Evolutionary conservation across 2,888 invertebrate genomes (phyloP), one percentile per base, ranked within the genome.

Genomic region (Drosophila anomalata): DNA sequence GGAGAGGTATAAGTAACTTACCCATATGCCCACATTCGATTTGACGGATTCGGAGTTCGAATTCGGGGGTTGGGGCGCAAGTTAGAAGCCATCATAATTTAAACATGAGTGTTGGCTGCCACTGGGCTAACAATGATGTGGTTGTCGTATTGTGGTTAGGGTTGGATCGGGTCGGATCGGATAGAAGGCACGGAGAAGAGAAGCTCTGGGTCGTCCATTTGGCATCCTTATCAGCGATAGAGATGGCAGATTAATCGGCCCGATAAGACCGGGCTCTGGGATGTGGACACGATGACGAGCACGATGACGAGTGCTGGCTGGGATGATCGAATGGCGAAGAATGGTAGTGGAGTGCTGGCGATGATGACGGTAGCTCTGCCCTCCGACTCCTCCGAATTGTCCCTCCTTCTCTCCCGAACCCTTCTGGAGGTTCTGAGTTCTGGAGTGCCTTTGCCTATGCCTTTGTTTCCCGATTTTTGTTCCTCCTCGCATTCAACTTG

Each of bases 181-280:
- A 42, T 17, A 12, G 14, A 12, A 33, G 33, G 14, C 63, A 46
- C 31, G 61, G 50, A 36, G 52, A n/a, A 9, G 41, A 11, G 53
- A 47, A 48, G 50, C 55, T 70, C 48, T 66, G 86, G 79, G 79
- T 85, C 86, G 86, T 82, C 71, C 82, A 70, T 61, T 55, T 56
- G 73, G 42, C 59, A 63, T 76, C 70, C 69, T 90, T 89, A 89
- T 89, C 89, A 90, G 87, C 73, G 83, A 77, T 73, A 65, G 74
- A 75, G 89, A 89, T 90, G 90, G 79, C 73, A 81, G 90, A 90
- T 90, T 88, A 89, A 90, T 90, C 89, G 81, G 67, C 62, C 75
- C 81, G 90, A 90, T 90, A 90, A 89, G 78, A 44, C 62, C 76
- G 75, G 74, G 60, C 67, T 70, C 73, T 51, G 67, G 76, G 26